These are phyloP conservation scores for Polia nebulosa DNA, from an alignment of 2,888 invertebrate species.

Conservation along the genomic window DNA sequence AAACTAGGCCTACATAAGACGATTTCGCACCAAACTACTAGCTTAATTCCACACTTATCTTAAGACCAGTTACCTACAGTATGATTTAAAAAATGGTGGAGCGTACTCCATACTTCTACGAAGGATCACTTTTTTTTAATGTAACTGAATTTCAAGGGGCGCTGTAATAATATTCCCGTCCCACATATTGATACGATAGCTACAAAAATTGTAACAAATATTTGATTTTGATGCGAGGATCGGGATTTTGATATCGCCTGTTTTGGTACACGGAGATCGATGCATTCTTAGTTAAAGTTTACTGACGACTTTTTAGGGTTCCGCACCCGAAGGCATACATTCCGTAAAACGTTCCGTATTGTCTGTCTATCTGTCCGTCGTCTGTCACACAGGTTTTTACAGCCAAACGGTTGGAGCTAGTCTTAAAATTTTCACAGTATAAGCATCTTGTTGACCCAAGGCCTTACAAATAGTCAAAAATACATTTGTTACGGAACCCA, in stretches of 20 bases:
- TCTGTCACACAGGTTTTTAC: no score
- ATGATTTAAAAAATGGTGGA: not conserved
- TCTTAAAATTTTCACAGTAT: no score
- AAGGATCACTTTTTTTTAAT: conserved; percentile 22
- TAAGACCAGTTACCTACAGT: no score
- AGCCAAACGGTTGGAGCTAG: no score
- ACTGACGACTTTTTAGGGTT: not conserved
- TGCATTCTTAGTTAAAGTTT: not conserved
- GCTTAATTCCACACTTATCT: not conserved
- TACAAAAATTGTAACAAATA: not conserved
- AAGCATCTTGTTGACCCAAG: no score
- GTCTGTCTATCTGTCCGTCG: no score
- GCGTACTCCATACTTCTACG: not conserved
- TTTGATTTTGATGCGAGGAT: conserved; percentile 11
- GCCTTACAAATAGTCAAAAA: no score
- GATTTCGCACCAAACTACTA: not conserved
- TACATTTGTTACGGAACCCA: no score
- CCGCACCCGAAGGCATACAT: no score
- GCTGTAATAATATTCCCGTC: conserved; percentile 1
- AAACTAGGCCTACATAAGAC: not conserved
- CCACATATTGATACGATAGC: not conserved
- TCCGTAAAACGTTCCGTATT: no score
- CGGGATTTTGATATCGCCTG: not conserved
- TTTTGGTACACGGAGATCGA: not conserved
- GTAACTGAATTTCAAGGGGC: conserved; percentile 2